These are phyloP conservation scores for Lutjanus campechanus DNA, from an alignment of 2,797 vertebrate species.

Conservation along the genomic window DNA sequence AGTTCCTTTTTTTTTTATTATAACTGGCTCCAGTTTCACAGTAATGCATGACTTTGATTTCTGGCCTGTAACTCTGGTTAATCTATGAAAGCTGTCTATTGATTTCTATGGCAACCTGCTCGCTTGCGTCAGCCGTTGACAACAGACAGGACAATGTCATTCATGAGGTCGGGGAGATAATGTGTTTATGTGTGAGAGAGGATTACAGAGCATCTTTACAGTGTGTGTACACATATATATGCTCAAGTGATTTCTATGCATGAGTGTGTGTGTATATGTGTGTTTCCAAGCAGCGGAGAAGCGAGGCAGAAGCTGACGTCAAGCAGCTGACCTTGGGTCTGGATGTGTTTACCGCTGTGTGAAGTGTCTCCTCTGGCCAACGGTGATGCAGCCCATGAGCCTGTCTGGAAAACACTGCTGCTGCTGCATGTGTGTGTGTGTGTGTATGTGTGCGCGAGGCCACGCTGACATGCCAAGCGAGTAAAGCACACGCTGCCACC, in stretches of 20 bases:
- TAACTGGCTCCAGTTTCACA: slow-evolving; percentile 30
- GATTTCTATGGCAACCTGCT: slow-evolving; percentile 75
- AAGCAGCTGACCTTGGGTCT: slow-evolving; percentile 73
- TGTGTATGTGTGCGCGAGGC: slow-evolving; percentile 55
- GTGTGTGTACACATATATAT: slow-evolving; percentile 7
- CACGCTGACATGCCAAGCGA: slow-evolving; percentile 40
- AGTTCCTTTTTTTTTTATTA: slow-evolving; percentile 29
- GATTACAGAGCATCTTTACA: slow-evolving; percentile 18
- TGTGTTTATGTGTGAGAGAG: slow-evolving; percentile 29
- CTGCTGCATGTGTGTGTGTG: neutral
- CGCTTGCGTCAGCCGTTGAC: slow-evolving; percentile 36
- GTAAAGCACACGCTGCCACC: slow-evolving; percentile 42
- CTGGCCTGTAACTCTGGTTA: slow-evolving; percentile 31
- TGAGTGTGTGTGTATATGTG: slow-evolving; percentile 24
- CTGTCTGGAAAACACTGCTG: slow-evolving; percentile 55
- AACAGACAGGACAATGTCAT: slow-evolving; percentile 36
- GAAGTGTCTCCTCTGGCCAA: slow-evolving; percentile 65
- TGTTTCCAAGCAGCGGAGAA: slow-evolving; percentile 75
- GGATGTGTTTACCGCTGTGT: slow-evolving; percentile 76
- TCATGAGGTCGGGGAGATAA: slow-evolving; percentile 8
- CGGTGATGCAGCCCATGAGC: slow-evolving; percentile 51
- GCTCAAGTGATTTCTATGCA: slow-evolving; percentile 22
- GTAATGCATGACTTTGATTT: slow-evolving; percentile 50
- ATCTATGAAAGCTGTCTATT: slow-evolving; percentile 56
- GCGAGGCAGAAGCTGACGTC: slow-evolving; percentile 75